A percentile compares a stretch with the other conserved stretches of the same genome.
These are phyloP conservation scores for Drosophila albomicans DNA, from an alignment of 1,140 invertebrate genomes.

Conservation along the genomic window DNA sequence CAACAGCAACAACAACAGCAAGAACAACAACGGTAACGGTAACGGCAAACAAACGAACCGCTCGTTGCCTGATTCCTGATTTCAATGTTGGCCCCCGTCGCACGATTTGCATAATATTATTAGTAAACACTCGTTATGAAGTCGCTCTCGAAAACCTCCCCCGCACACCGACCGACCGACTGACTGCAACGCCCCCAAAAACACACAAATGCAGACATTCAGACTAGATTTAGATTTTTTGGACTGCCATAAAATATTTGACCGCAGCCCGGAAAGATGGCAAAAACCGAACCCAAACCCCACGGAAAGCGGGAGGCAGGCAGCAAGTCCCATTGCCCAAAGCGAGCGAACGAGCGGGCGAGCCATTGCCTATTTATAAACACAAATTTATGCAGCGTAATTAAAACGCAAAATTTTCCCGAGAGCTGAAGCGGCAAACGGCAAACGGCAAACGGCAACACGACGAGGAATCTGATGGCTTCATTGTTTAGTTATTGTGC, in stretches of 20 bases:
- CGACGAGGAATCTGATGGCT: slow-evolving; percentile 46
- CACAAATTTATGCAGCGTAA: slow-evolving; percentile 84
- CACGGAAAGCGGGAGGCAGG: background rate
- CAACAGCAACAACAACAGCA: slow-evolving; percentile 55
- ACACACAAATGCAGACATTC: slow-evolving; percentile 71
- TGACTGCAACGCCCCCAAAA: slow-evolving; percentile 20
- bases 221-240: slow-evolving; percentile 76
- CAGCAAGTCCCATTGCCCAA: background rate
- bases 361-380: slow-evolving; percentile 77
- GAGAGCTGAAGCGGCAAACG: background rate
- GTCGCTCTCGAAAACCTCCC: slow-evolving; percentile 50
- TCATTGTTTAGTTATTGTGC: slow-evolving; percentile 73
- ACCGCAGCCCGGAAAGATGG: slow-evolving; percentile 64
- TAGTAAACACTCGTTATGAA: slow-evolving; percentile 84
- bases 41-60: slow-evolving; percentile 39
- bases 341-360: slow-evolving; percentile 4
- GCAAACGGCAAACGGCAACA: background rate
- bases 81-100: slow-evolving; percentile 46
- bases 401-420: slow-evolving; percentile 81
- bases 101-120: slow-evolving; percentile 83
- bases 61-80: slow-evolving; percentile 33
- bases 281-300: slow-evolving; percentile 18
- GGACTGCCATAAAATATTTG: slow-evolving; percentile 80
- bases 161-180: background rate
- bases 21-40: slow-evolving; percentile 32